A percentile compares a stretch with the other conserved stretches of the same genome.
These are phyloP conservation scores for Sphaerophoria taeniata DNA, from an alignment of 2,888 invertebrate species.

Conservation along the genomic window DNA sequence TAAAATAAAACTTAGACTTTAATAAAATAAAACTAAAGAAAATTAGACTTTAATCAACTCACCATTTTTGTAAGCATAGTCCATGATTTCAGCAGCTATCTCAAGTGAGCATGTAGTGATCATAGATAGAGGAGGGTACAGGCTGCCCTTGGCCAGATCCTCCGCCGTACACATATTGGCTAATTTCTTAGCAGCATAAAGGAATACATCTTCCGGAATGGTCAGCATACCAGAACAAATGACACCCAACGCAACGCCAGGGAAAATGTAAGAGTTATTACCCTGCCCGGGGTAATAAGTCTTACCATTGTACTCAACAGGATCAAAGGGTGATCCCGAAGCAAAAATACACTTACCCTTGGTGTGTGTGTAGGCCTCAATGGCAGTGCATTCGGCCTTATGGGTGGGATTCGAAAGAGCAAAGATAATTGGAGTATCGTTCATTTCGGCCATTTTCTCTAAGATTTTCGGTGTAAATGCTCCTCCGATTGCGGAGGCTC, in stretches of 20 bases:
- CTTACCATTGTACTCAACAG: slow-evolving; percentile 91
- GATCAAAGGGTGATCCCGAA: slow-evolving; percentile 97
- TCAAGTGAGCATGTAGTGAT: slow-evolving; percentile 94
- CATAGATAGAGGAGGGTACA: slow-evolving; percentile 94
- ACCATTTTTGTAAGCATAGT: slow-evolving; percentile 92
- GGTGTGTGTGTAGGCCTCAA: slow-evolving; percentile 94
- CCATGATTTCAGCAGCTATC: slow-evolving; percentile 92
- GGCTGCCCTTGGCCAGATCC: slow-evolving; percentile 91
- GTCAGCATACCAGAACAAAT: slow-evolving; percentile 94
- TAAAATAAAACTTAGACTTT: no score
- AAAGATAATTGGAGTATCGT: slow-evolving; percentile 96
- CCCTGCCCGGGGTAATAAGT: slow-evolving; percentile 97
- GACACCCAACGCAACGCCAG: slow-evolving; percentile 96
- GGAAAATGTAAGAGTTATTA: slow-evolving; percentile 99
- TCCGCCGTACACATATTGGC: slow-evolving; percentile 91
- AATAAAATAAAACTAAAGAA: no score
- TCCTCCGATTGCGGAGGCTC: slow-evolving; percentile 95
- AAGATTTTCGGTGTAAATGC: slow-evolving; percentile 96
- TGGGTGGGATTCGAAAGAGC: slow-evolving; percentile 99
- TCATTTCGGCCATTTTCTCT: slow-evolving; percentile 91
- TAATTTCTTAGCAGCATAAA: slow-evolving; percentile 94
- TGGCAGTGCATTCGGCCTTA: slow-evolving; percentile 99
- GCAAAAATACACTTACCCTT: slow-evolving; percentile 97
- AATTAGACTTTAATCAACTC: no score
- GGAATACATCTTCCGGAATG: slow-evolving; percentile 96